Evolutionary conservation across 2,888 invertebrate species (phyloP).

Genomic region (Liodrosophila aerea): DNA sequence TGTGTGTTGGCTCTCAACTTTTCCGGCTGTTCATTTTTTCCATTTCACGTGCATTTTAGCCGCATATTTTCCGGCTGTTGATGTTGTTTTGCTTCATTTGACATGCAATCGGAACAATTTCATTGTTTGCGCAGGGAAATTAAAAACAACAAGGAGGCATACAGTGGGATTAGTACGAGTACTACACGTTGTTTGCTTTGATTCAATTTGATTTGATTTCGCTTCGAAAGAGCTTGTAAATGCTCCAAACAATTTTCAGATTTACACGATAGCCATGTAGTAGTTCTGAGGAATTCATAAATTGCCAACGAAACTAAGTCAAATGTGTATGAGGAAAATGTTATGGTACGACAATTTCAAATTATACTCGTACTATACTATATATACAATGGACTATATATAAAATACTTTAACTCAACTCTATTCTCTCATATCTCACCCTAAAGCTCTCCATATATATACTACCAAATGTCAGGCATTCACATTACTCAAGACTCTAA

Average conservation of each 20-base stretch:
- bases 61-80: conserved; percentile 59
- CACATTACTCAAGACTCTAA: conserved; percentile 16
- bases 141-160: conserved; percentile 44
- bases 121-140: conserved; percentile 65
- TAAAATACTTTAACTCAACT: no score
- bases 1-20: background rate
- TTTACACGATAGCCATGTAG: conserved; percentile 10
- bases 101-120: conserved; percentile 68
- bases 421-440: no score
- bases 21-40: conserved; percentile 10
- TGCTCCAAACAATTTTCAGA: background rate
- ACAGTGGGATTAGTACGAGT: conserved; percentile 29
- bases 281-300: background rate
- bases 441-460: background rate
- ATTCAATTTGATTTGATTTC: conserved; percentile 20
- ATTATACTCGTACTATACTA: no score
- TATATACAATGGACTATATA: no score
- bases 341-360: no score
- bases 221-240: conserved; percentile 1
- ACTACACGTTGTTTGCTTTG: conserved; percentile 29
- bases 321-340: no score
- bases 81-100: conserved; percentile 53
- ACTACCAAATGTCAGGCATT: conserved; percentile 20
- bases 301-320: no score
- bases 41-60: conserved; percentile 45